Percentiles rank a stretch among this genome's conserved stretches.
Evolutionary conservation across 2,113 vertebrate genomes (phyloP).

Genomic region (Alethe diademata): DNA sequence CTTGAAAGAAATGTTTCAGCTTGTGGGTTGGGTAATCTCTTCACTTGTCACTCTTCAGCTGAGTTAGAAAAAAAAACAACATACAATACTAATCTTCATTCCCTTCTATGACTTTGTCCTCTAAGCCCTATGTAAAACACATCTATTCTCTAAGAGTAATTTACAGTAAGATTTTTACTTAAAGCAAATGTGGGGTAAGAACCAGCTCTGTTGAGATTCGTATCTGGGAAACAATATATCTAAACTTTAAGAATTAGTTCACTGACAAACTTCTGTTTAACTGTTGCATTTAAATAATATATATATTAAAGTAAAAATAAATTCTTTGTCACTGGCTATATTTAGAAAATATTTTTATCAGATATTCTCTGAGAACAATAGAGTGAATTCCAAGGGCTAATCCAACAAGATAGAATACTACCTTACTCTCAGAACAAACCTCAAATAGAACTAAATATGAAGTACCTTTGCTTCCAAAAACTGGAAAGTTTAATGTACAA

Average conservation of each 20-base stretch:
- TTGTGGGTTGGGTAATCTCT: neutral
- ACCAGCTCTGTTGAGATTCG: neutral
- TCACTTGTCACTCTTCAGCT: neutral
- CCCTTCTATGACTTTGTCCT: neutral
- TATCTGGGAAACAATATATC: neutral
- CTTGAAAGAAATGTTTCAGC: neutral
- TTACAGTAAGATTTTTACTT: neutral
- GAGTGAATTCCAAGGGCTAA: neutral
- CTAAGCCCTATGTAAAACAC: neutral
- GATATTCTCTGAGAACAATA: neutral
- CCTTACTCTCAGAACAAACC: neutral
- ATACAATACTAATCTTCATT: neutral
- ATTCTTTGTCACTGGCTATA: neutral
- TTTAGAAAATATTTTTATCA: neutral
- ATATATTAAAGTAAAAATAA: neutral
- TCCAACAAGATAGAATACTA: neutral
- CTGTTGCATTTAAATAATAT: neutral
- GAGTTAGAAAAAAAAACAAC: neutral
- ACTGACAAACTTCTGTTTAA: neutral
- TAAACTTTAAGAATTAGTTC: neutral
- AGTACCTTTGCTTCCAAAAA: neutral
- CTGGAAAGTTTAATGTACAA: neutral
- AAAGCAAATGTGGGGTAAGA: neutral
- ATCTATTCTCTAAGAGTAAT: neutral
- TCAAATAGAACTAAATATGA: neutral